Evolutionary conservation across 2,113 vertebrate genomes (phyloP), one percentile per base, ranked within the genome.

Genomic region (Rhynchomys soricoides): DNA sequence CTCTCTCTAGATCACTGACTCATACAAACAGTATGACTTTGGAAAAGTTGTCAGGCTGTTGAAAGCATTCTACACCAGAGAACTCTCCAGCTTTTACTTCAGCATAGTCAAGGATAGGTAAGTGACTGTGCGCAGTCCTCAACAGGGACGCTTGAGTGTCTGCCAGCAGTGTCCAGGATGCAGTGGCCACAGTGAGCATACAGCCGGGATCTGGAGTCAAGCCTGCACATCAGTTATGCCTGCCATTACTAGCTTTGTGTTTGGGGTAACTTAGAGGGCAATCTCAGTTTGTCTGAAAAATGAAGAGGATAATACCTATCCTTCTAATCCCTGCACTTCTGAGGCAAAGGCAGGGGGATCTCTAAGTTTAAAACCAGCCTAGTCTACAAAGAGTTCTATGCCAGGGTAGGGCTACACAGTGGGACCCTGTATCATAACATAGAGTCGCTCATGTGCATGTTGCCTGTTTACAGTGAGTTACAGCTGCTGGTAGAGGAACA

Each of bases 11-110:
- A 98, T 99, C 81, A 99, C 99, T 0, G 99, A 99, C 0, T 99
- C 99, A 29, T 99, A 99, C 97, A 99, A 98, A n/a, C 99, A 99
- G 68, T 99, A 99, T 22, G 99, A 99, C 87, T 99, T 99, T 3
- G 98, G 99, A 73, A 99, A 99, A 94, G 99, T 99, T 40, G 98
- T 99, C 95, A 99, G 99, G 11, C 97, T 99, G 21, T 97, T 99
- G 64, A 99, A 99, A 95, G 98, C 98, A 37, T 99, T 99, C 98
- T 99, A 99, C 82, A 98, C 98, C 96, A 98, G 98, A 98, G 99
- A 99, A 21, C 98, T 99, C 15, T 99, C 99, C 66, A 99, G 98
- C 97, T 99, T 99, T 94, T 99, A 99, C 96, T 99, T 99, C 98
- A 99, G 98, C 97, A 97, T 99, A 88, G 98, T 99, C 97, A 99